Evolutionary conservation across 2,888 invertebrate species (phyloP).

Genomic region (Ecdyonurus torrentis): DNA sequence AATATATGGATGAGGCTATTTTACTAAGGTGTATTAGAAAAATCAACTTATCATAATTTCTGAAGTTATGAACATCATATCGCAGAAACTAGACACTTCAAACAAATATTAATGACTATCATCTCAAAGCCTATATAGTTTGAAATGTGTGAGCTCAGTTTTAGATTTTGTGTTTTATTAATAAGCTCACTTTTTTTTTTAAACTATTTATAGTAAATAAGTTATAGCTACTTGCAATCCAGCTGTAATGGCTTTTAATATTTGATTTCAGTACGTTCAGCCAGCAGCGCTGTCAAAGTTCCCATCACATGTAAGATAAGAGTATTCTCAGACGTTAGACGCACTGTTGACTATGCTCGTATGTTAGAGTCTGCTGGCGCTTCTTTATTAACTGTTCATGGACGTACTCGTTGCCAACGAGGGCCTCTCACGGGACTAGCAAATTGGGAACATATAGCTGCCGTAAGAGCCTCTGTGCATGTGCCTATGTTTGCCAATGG

Average conservation of each 20-base stretch:
- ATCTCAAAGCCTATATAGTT: no score
- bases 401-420: conserved; percentile 87
- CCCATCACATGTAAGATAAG: conserved; percentile 97
- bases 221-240: no score
- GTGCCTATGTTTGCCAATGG: conserved; percentile 97
- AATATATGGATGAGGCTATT: no score
- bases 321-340: conserved; percentile 67
- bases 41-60: no score
- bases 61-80: no score
- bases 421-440: conserved; percentile 92
- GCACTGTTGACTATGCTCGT: conserved; percentile 79
- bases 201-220: not conserved
- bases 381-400: conserved; percentile 85
- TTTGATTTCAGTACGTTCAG: conserved; percentile 43
- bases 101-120: no score
- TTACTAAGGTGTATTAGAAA: no score
- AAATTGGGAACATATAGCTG: conserved; percentile 83
- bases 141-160: no score
- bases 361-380: conserved; percentile 92
- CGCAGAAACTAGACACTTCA: no score
- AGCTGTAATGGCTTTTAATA: not conserved
- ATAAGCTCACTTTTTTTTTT: no score
- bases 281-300: conserved; percentile 51
- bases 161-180: no score
- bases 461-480: conserved; percentile 70